Percentiles rank a stretch among this genome's conserved stretches.
Conservation (phyloP, 2,113 vertebrate species). For the Leucopternis melanops region DNA sequence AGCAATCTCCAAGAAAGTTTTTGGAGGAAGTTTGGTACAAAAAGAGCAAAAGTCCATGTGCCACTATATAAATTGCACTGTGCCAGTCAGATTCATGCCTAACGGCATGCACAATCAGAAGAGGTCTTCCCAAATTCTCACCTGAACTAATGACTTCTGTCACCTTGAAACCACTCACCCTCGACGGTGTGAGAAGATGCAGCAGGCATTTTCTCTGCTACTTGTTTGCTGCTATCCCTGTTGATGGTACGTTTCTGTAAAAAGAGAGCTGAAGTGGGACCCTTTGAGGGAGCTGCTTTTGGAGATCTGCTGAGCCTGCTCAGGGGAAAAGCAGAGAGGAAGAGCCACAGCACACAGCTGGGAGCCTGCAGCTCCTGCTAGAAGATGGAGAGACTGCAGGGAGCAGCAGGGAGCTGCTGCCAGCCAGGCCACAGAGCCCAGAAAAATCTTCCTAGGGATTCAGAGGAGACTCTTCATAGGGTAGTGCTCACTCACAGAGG, state of each 20-base stretch:
- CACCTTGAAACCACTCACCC: background rate
- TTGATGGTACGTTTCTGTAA: background rate
- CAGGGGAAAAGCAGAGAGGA: background rate
- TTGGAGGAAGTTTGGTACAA: background rate
- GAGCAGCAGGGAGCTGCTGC: background rate
- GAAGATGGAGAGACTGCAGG: background rate
- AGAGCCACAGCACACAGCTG: background rate
- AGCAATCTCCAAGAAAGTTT: background rate
- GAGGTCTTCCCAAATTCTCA: background rate
- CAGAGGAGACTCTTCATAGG: background rate
- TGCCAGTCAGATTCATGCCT: background rate
- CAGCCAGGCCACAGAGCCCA: background rate
- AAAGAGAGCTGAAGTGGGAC: background rate
- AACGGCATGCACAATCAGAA: background rate
- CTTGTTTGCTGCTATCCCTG: background rate
- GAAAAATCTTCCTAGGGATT: background rate
- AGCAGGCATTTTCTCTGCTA: background rate
- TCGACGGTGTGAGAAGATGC: background rate
- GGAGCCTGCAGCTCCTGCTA: background rate
- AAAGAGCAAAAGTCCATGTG: background rate
- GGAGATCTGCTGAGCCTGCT: background rate
- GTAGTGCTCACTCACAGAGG: background rate
- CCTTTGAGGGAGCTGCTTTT: background rate
- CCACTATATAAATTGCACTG: fast-evolving
- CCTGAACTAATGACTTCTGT: background rate